Conservation (phyloP, 2,888 invertebrate genomes). For the Campaea margaritaria region DNA sequence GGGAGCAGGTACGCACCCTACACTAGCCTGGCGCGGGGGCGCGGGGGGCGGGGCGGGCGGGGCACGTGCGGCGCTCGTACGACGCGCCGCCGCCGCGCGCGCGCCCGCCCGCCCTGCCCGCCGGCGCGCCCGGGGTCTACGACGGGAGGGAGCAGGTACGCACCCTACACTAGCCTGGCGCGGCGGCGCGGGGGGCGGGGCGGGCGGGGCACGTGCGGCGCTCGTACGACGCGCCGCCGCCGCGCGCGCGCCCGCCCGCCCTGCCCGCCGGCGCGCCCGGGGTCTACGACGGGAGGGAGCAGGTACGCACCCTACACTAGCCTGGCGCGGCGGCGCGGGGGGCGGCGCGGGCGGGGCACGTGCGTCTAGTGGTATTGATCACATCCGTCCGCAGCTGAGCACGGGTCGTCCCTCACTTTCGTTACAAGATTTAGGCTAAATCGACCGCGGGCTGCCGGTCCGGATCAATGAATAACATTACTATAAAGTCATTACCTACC, state of each 20-base stretch:
- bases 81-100: slow-evolving; percentile 63
- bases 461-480: too few species aligned
- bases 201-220: slow-evolving; percentile 96
- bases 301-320: slow-evolving; percentile 71
- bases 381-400: slow-evolving; percentile 85
- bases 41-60: slow-evolving; percentile 97
- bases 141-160: slow-evolving; percentile 90
- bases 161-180: slow-evolving; percentile 90
- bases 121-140: slow-evolving; percentile 89
- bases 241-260: slow-evolving; percentile 35
- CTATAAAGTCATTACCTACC: too few species aligned
- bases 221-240: slow-evolving; percentile 88
- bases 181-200: slow-evolving; percentile 93
- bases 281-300: slow-evolving; percentile 92
- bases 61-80: slow-evolving; percentile 95
- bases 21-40: slow-evolving; percentile 94
- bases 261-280: slow-evolving; percentile 86
- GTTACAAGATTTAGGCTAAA: too few species aligned
- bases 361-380: too few species aligned
- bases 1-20: slow-evolving; percentile 84
- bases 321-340: slow-evolving; percentile 94
- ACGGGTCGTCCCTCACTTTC: slow-evolving; percentile 37
- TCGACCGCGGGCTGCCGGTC: too few species aligned
- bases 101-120: slow-evolving; percentile 57
- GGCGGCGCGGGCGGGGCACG: slow-evolving; percentile 97